Conservation (phyloP, 2,113 vertebrate species). For the Protobothrops flavoviridis region DNA sequence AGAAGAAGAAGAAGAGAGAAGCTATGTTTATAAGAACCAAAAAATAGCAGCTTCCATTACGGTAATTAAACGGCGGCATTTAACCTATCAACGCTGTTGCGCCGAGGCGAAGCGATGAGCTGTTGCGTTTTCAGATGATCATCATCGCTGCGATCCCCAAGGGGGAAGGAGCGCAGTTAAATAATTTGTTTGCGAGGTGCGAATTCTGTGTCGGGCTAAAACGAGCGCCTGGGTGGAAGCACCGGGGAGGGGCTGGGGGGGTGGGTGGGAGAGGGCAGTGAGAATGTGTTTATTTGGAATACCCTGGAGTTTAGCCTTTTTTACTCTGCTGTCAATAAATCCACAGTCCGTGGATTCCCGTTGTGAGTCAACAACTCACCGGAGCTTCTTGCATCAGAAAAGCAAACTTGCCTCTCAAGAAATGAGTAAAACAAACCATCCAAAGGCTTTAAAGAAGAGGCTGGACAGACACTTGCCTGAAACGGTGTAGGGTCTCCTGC, state of each 20-base stretch:
- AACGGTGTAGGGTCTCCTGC: no score
- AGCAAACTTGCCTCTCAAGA: neutral
- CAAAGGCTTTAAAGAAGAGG: neutral
- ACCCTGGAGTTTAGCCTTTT: conserved; percentile 45
- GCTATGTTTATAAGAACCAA: conserved; percentile 68
- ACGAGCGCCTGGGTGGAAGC: conserved; percentile 8
- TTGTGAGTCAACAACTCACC: conserved; percentile 53
- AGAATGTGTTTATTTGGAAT: conserved; percentile 44
- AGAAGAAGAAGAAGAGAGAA: conserved; percentile 35
- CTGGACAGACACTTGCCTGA: no score
- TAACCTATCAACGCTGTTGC: conserved; percentile 70
- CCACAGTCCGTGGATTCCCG: conserved; percentile 30
- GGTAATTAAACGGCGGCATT: conserved; percentile 74
- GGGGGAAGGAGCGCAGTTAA: conserved; percentile 70
- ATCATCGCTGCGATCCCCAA: conserved; percentile 59
- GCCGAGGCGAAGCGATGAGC: conserved; percentile 68
- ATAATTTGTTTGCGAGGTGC: conserved; percentile 76
- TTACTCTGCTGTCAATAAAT: conserved; percentile 28
- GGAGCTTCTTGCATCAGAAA: conserved; percentile 57
- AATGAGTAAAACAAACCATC: conserved; percentile 33
- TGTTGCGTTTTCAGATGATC: conserved; percentile 35
- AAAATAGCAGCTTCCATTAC: conserved; percentile 76
- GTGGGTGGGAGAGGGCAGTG: neutral
- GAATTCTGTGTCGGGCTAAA: conserved; percentile 52
- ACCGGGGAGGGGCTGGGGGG: neutral